Percentiles rank a stretch among this genome's conserved stretches.
Conservation (phyloP, 2,797 vertebrate species). For the Atherinosoma microstoma region DNA sequence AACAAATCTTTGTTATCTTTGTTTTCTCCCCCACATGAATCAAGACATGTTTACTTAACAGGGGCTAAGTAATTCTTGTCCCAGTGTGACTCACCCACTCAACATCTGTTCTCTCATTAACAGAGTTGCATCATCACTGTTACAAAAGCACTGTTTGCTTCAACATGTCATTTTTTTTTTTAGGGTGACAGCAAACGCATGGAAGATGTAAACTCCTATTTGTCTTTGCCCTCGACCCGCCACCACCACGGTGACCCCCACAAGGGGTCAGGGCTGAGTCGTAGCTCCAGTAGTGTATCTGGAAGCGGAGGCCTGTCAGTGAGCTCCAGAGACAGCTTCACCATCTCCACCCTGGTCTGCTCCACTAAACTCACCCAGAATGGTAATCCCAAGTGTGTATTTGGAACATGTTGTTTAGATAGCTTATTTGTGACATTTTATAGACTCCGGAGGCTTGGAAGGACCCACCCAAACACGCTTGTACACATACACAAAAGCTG, state of each 20-base stretch:
- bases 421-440: conserved; percentile 4
- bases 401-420: background rate
- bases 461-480: background rate
- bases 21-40: background rate
- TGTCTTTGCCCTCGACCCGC: conserved; percentile 88
- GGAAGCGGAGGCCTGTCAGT: conserved; percentile 86
- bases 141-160: background rate
- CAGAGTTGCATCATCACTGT: background rate
- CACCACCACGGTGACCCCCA: conserved; percentile 82
- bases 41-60: conserved; percentile 16
- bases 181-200: conserved; percentile 98
- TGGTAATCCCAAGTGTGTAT: conserved; percentile 76
- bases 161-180: conserved; percentile 25
- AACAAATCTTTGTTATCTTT: conserved; percentile 1
- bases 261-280: conserved; percentile 83
- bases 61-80: background rate
- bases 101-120: conserved; percentile 17
- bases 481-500: background rate
- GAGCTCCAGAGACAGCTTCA: conserved; percentile 92
- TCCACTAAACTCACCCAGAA: conserved; percentile 99
- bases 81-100: background rate
- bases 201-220: conserved; percentile 92
- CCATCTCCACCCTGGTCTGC: conserved; percentile 94
- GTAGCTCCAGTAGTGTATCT: conserved; percentile 84
- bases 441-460: conserved; percentile 18